Conservation (phyloP, 2,888 invertebrate species). For the Amphipyra berbera region DNA sequence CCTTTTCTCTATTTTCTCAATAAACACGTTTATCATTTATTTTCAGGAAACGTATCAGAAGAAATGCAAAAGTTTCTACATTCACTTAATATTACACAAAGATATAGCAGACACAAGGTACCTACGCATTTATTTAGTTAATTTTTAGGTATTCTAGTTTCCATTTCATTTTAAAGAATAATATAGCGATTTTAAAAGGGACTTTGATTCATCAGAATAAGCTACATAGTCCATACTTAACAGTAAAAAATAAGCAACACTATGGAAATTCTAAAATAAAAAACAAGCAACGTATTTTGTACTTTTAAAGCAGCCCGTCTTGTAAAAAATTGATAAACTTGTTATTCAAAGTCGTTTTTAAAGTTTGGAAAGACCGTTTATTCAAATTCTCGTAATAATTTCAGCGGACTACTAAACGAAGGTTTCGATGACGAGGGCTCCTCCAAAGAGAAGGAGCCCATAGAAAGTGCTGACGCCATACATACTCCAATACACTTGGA, state of each 20-base stretch:
- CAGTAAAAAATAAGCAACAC: not conserved
- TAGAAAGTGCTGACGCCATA: slow-evolving; percentile 75
- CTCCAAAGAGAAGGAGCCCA: slow-evolving; percentile 67
- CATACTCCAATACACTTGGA: slow-evolving; percentile 82
- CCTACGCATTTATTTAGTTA: slow-evolving; percentile 34
- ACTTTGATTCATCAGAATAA: too few species aligned
- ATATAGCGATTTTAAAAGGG: too few species aligned
- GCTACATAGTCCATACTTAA: not conserved
- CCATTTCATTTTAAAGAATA: too few species aligned
- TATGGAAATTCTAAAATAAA: too few species aligned
- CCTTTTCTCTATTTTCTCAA: too few species aligned
- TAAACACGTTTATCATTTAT: not conserved
- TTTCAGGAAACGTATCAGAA: slow-evolving; percentile 93
- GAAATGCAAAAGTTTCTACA: slow-evolving; percentile 92
- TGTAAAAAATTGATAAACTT: too few species aligned
- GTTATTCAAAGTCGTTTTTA: too few species aligned
- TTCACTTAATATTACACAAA: slow-evolving; percentile 84
- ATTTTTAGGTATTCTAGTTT: too few species aligned
- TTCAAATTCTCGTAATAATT: slow-evolving; percentile 44
- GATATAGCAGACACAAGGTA: slow-evolving; percentile 89
- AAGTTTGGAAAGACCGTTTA: not conserved
- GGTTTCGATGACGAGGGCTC: slow-evolving; percentile 78
- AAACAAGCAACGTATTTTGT: too few species aligned
- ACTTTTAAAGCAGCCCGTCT: too few species aligned
- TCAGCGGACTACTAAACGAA: slow-evolving; percentile 81